Conservation (phyloP, 2,797 vertebrate genomes). For the Anguilla pacifica region DNA sequence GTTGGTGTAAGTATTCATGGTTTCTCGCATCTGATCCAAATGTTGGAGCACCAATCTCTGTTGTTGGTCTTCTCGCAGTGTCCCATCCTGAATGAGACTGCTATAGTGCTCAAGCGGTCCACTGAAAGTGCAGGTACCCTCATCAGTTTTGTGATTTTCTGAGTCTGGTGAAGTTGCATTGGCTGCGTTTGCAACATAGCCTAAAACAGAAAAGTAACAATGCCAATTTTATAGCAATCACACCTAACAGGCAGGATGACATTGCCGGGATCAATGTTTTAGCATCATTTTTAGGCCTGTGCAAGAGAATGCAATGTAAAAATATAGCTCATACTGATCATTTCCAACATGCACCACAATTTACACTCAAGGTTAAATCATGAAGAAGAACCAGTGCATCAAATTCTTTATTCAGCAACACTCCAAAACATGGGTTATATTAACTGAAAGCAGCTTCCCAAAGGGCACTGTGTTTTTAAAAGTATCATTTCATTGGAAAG, state of each 20-base stretch:
- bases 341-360: background rate
- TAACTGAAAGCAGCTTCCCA: too few relatives aligned
- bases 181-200: constrained; percentile 63
- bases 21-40: constrained; percentile 84
- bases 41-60: constrained; percentile 82
- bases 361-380: too few relatives aligned
- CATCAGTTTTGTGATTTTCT: constrained; percentile 56
- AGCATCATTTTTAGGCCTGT: background rate
- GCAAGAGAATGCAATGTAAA: too few relatives aligned
- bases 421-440: too few relatives aligned
- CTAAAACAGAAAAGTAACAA: constrained; percentile 42
- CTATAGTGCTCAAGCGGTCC: constrained; percentile 89
- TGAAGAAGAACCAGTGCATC: too few relatives aligned
- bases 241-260: background rate
- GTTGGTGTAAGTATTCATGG: constrained; percentile 84
- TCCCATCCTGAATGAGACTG: constrained; percentile 74
- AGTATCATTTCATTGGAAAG: too few relatives aligned
- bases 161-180: constrained; percentile 53
- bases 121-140: constrained; percentile 62
- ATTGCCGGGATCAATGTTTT: background rate
- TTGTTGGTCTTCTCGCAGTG: constrained; percentile 83
- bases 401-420: too few relatives aligned
- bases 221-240: background rate
- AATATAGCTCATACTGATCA: too few relatives aligned
- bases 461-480: too few relatives aligned